These are phyloP conservation scores for Clavelina lepadiformis DNA, from an alignment of 23 tunicate genomes.

Conservation along the genomic window DNA sequence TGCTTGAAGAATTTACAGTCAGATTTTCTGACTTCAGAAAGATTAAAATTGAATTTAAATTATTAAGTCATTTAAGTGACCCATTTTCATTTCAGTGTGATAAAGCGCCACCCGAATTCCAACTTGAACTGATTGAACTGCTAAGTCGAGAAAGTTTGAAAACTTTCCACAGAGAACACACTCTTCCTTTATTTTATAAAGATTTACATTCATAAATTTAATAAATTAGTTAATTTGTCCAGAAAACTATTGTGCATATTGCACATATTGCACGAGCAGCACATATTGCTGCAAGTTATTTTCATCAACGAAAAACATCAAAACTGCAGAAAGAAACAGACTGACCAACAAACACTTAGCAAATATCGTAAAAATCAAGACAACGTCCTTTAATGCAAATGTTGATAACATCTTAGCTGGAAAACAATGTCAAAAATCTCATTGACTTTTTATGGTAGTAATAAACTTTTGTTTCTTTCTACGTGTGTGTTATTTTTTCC, in stretches of 20 bases:
- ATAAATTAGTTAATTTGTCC: slow-evolving; percentile 15
- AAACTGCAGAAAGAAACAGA: slow-evolving; percentile 27
- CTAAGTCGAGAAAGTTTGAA: slow-evolving; percentile 11
- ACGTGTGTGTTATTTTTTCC: slow-evolving; percentile 15
- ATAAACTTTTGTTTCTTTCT: slow-evolving; percentile 15
- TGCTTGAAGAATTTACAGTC: slow-evolving; percentile 15
- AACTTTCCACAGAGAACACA: background rate
- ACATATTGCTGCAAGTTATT: slow-evolving; percentile 26
- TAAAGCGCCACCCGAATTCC: slow-evolving; percentile 6
- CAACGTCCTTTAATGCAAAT: background rate
- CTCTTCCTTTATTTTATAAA: slow-evolving; percentile 19
- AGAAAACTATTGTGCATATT: slow-evolving; percentile 12
- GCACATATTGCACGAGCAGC: too few relatives aligned
- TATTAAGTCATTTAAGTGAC: background rate
- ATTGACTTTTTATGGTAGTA: slow-evolving; percentile 13
- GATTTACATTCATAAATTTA: background rate
- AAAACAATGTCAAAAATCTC: slow-evolving; percentile 13
- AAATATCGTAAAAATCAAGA: slow-evolving; percentile 11
- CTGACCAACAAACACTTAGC: too few relatives aligned
- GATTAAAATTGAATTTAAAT: slow-evolving; percentile 10
- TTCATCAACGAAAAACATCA: slow-evolving; percentile 19
- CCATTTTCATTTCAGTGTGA: slow-evolving; percentile 20
- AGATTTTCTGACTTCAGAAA: slow-evolving; percentile 28
- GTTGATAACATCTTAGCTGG: slow-evolving; percentile 8
- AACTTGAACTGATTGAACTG: slow-evolving; percentile 34